Base-by-base conservation (phyloP, 2,888 invertebrate genomes). In the Brachyopa scutellaris region DNA sequence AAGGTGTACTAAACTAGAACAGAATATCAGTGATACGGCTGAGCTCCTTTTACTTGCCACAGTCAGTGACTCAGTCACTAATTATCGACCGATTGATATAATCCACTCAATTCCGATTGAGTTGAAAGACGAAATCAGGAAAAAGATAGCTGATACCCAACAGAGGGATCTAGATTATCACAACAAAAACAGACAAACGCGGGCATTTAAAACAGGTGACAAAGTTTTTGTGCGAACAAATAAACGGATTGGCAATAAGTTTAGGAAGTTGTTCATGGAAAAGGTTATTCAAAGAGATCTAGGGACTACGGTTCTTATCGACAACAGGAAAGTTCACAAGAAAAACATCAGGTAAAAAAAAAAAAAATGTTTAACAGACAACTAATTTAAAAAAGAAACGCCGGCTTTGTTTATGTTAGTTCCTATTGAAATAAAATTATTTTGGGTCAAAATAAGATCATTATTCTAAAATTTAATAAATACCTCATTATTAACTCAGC, bases 21-120 rank as follows among this genome's bases (percentile, higher is more conserved):
- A 74, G 2, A 40, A 66, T 5, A 55, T 74, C 2, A 38, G 2
- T 29, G 40, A 69, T 11, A 47, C 69, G 9, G 17, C 26, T 17
- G n/a, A n/a, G n/a, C n/a, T n/a, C n/a, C n/a, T n/a, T n/a, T n/a
- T n/a, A n/a, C n/a, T n/a, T n/a, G n/a, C 67, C 13, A 69, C 69
- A 45, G 4, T 19, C 15, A 78, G 70, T 51, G 70, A 78, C 19
- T 78, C 57, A 38, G 64, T 64, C 0, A 70, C 31, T 5, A 40
- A 31, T 0, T 33, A 55, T 1, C 11, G 55, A 7, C 66, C 74
- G 1, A 47, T 74, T 1, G 66, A 76, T n/a, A 9, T 59, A 1
- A 23, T 49, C 0, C 47, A 57, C 6, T 57, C 45, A 8, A 45
- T 42, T 5, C 31, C 61, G 2, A 17, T 1, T 11, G 13, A 7